Evolutionary conservation across 1,140 invertebrate species (phyloP).

Genomic region (Antheraea mylitta): DNA sequence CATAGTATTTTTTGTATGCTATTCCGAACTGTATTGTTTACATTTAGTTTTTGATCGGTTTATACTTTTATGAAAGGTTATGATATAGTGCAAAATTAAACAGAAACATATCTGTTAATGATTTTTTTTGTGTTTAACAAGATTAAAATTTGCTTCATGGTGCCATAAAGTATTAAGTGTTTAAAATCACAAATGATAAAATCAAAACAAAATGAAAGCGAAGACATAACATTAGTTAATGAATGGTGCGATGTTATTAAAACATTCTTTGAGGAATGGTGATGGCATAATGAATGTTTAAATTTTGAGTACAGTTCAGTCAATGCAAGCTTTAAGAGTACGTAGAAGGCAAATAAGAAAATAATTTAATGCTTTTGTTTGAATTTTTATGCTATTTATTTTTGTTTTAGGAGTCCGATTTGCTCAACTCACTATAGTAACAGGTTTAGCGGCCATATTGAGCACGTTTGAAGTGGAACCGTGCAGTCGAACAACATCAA

Average conservation of each 20-base stretch:
- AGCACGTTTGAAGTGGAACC: slow-evolving; percentile 51
- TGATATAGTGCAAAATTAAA: too few species aligned
- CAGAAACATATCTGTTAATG: too few species aligned
- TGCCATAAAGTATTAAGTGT: not conserved
- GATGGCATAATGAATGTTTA: not conserved
- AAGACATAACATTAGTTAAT: not conserved
- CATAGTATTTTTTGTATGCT: too few species aligned
- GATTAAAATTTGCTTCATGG: too few species aligned
- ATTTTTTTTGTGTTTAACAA: too few species aligned
- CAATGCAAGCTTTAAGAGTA: too few species aligned
- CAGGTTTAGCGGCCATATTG: slow-evolving; percentile 51
- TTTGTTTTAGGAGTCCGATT: slow-evolving; percentile 57
- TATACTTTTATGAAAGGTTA: too few species aligned
- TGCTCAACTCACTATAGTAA: slow-evolving; percentile 53
- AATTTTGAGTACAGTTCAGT: too few species aligned
- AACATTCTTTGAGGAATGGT: not conserved
- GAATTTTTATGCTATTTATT: slow-evolving; percentile 3
- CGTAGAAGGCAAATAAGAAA: too few species aligned
- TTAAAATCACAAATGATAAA: not conserved
- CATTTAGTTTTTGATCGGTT: too few species aligned
- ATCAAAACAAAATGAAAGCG: not conserved
- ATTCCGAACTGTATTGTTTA: too few species aligned
- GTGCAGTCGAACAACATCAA: slow-evolving; percentile 52
- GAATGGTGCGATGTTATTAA: not conserved
- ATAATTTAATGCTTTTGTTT: too few species aligned